Evolutionary conservation across 1,140 invertebrate species (phyloP), one percentile per base, ranked within the genome.

Genomic region (Cydia fagiglandana): DNA sequence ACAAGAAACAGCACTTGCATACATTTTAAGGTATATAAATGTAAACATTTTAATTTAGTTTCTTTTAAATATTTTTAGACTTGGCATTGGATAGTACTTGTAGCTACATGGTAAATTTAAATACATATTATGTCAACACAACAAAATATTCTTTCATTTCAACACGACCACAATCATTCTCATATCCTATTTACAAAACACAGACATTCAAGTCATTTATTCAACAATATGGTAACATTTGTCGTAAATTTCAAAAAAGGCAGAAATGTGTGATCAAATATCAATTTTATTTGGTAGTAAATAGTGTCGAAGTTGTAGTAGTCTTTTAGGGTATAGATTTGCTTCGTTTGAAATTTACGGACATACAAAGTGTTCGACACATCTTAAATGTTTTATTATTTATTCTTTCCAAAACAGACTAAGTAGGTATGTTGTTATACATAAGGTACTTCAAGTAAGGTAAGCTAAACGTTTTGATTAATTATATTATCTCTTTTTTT

Each of bases 91-190:
- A 86, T 86, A 88, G 87, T 88, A 87, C 80, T 83, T 88, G 88
- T 90, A 90, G 88, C 87, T 88, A 90, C 90, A 90, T 90, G 82
- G 77, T 91, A 90, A 92, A 88, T 91, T 92, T 92, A 92, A 92
- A 90, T 90, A 92, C 91, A 91, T 61, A 61, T 61, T 61, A 61
- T 92, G 91, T 90, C 89, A 91, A 92, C 89, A 91, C 91, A 87
- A 87, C 83, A 85, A 89, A 85, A 78, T 88, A 88, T 83, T 91
- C 88, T 92, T 91, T 91, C 87, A 91, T 92, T 92, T 92, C 81
- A 79, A 89, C 86, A 92, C 88, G 30, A 83, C 83, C 83, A 85
- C 78, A 77, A 73, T 73, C 64, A 75, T 78, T 74, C 74, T 61
- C 38, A 34, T 30, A 68, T 66, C 66, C 61, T 34, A 34, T 24